Evolutionary conservation across 2,888 invertebrate genomes (phyloP).

Genomic region (Crocallis elinguaria): DNA sequence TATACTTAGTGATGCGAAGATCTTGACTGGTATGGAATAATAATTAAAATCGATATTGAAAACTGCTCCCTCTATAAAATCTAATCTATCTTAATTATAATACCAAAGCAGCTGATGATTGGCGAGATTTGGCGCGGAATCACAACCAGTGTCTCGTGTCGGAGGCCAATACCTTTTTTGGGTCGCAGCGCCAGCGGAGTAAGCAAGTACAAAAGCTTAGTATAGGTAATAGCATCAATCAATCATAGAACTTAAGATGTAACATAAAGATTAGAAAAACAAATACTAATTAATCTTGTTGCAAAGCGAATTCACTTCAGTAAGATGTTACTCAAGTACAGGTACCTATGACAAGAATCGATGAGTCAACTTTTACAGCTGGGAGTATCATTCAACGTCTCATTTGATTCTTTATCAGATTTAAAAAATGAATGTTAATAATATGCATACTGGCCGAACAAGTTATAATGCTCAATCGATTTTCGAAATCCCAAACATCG

Average conservation of each 20-base stretch:
- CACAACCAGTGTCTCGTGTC: too few relatives aligned
- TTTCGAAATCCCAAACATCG: conserved; percentile 75
- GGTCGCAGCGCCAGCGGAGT: too few relatives aligned
- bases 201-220: background rate
- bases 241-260: conserved; percentile 16
- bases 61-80: too few relatives aligned
- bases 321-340: conserved; percentile 15
- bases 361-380: conserved; percentile 34
- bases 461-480: conserved; percentile 66
- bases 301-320: conserved; percentile 16
- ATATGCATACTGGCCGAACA: conserved; percentile 53
- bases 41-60: too few relatives aligned
- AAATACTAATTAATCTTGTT: conserved; percentile 18
- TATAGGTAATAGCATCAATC: conserved; percentile 7
- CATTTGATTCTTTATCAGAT: conserved; percentile 42
- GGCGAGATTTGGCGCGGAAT: too few relatives aligned
- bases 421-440: conserved; percentile 43
- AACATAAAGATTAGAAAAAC: conserved; percentile 19
- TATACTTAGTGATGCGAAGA: background rate
- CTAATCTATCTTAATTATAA: too few relatives aligned
- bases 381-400: conserved; percentile 43
- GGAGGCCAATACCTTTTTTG: too few relatives aligned
- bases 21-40: too few relatives aligned
- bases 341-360: conserved; percentile 22
- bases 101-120: too few relatives aligned